Evolutionary conservation across 2,888 invertebrate species (phyloP).

Genomic region (Heteromyza rotundicornis): DNA sequence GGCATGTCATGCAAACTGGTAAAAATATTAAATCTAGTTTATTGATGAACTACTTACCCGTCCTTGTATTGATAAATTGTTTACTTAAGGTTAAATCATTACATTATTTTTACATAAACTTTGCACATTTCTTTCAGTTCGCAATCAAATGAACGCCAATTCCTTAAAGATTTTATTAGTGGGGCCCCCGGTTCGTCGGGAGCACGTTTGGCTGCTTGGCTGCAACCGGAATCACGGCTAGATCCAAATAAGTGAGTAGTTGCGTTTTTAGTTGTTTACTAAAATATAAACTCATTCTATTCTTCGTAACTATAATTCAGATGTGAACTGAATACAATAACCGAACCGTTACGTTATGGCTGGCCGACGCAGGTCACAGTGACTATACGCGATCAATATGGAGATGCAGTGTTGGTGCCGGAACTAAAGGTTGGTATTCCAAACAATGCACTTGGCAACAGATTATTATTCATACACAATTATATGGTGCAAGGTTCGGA

Average conservation of each 20-base stretch:
- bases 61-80: too few relatives aligned
- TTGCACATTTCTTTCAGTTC: slow-evolving; percentile 69
- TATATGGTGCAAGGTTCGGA: too few relatives aligned
- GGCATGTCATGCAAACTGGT: too few relatives aligned
- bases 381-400: slow-evolving; percentile 89
- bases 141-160: slow-evolving; percentile 89
- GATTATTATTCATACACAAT: too few relatives aligned
- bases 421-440: slow-evolving; percentile 75
- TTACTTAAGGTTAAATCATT: too few relatives aligned
- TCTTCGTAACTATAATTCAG: too few relatives aligned
- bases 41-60: too few relatives aligned
- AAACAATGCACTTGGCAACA: neutral
- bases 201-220: slow-evolving; percentile 91
- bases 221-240: slow-evolving; percentile 90
- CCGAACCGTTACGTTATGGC: slow-evolving; percentile 76
- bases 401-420: slow-evolving; percentile 83
- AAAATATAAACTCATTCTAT: neutral
- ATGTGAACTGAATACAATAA: slow-evolving; percentile 81
- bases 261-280: neutral
- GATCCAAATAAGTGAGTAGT: slow-evolving; percentile 71
- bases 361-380: slow-evolving; percentile 85
- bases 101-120: too few relatives aligned
- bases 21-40: too few relatives aligned
- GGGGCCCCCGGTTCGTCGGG: slow-evolving; percentile 86
- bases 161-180: slow-evolving; percentile 89